Base-by-base conservation (phyloP, 2,113 vertebrate species). In the Bubo bubo region DNA sequence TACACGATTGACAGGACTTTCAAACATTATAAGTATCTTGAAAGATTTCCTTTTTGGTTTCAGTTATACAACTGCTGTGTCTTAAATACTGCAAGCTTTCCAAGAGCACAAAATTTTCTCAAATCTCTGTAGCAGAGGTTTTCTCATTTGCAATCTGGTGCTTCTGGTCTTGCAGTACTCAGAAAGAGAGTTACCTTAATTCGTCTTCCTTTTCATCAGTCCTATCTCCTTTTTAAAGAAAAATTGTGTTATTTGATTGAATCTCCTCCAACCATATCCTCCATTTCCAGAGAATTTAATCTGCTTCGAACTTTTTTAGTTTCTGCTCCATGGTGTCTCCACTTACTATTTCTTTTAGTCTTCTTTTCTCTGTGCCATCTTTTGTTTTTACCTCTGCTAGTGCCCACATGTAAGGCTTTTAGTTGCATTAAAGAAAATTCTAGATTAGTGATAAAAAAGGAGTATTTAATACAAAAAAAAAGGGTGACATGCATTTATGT, bases 61-160 rank as follows among this genome's bases (percentile, higher is more conserved):
- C 32, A 35, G 37, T 79, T 85, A 21, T 59, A 59, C 45, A 58
- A 45, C 52, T 71, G 37, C 66, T 23, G 8, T 55, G 17, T 63
- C 60, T 93, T 76, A 84, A 86, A 70, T 71, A 77, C 74, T 91
- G 80, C 59, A 62, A 55, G 71, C 28, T 85, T 87, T 74, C 74
- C 70, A 91, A 74, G 70, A 82, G 37, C 1, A 2, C 70, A 82
- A 8, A 93, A 67, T 94, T 87, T 94, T 82, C 73, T 91, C 37
- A 77, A 55, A 55, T 74, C 56, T 90, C 52, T 85, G 1, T 58
- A 92, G 90, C 58, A n/a, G 60, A 79, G 30, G 28, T 63, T 95
- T 97, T 95, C 84, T 90, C 37, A 90, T 94, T 81, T 95, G 70
- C 85, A 94, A 50, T 93, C 81, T 91, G 77, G 41, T 93, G 52